Evolutionary conservation across 2,113 vertebrate genomes (phyloP).

Genomic region (Sapajus apella): DNA sequence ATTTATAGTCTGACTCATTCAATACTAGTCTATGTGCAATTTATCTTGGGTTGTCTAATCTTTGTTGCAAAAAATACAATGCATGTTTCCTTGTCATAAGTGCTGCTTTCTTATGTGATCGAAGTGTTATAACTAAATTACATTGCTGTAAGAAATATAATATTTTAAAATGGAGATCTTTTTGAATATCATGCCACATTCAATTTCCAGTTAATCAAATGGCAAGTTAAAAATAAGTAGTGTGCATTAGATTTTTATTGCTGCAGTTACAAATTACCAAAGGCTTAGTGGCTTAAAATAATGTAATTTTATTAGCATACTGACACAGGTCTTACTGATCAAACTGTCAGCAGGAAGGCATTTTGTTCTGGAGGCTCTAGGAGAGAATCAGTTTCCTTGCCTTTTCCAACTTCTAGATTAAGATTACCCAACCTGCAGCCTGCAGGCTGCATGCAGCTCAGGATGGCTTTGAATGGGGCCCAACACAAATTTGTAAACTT

Average conservation of each 20-base stretch:
- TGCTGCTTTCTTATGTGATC: background rate
- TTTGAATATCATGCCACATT: background rate
- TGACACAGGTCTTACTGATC: background rate
- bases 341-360: background rate
- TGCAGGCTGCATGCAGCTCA: too few species aligned
- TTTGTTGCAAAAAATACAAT: background rate
- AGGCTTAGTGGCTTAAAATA: background rate
- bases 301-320: background rate
- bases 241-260: background rate
- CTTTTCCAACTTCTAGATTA: background rate
- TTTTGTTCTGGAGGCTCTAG: background rate
- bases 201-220: slow-evolving; percentile 26
- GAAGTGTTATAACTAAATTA: background rate
- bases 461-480: too few species aligned
- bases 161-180: background rate
- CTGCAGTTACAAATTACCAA: background rate
- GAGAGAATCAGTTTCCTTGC: background rate
- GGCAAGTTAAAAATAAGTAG: background rate
- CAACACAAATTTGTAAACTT: too few species aligned
- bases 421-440: too few species aligned
- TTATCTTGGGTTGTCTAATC: background rate
- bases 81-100: background rate
- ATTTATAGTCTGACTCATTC: background rate
- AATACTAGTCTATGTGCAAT: background rate
- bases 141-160: background rate